Evolutionary conservation across 2,113 vertebrate genomes (phyloP), one percentile per base, ranked within the genome.

Genomic region (Cavia aperea): DNA sequence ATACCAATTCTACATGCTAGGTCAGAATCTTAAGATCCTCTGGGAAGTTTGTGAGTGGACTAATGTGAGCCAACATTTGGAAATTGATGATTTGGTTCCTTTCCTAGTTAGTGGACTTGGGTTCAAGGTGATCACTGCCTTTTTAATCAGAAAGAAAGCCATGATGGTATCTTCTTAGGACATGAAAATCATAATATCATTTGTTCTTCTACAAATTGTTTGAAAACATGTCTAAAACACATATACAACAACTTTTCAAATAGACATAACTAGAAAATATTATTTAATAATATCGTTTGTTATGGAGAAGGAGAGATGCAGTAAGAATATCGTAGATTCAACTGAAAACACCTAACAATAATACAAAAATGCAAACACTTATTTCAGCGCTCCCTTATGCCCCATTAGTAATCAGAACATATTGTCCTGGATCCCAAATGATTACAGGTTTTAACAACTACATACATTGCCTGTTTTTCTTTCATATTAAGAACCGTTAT

Each of bases 1-100:
- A 43, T 18, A 12, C 2, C 43, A 18, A 15, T 1, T 5, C 65
- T 4, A 9, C 10, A 12, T 49, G 46, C 14, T 4, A 14, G 4
- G 18, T 9, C 46, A 78, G 46, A 31, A 51, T 49, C 49, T 39
- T 31, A 7, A 5, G 18, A 1, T 86, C 43, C 24, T 54, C 13
- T 11, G 21, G 4, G 19, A 51, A 46, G 5, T 24, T 3, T 54
- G 26, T 43, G 15, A 63, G 39, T 85, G 4, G 33, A 43, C 21
- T 33, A 56, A 56, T 21, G 2, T 68, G 43, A 86, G 21, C n/a
- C 24, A 8, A 29, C 58, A 9, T 49, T 85, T 86, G 39, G 7
- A 85, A 78, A n/a, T 56, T 82, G 24, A 18, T 62, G 1, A 14
- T 51, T 43, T 84, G 36, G 29, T 81, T 56, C 33, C 24, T 46